A percentile compares a stretch with the other conserved stretches of the same genome.
Evolutionary conservation across 2,888 invertebrate genomes (phyloP).

Genomic region (Petrolisthes cinctipes): DNA sequence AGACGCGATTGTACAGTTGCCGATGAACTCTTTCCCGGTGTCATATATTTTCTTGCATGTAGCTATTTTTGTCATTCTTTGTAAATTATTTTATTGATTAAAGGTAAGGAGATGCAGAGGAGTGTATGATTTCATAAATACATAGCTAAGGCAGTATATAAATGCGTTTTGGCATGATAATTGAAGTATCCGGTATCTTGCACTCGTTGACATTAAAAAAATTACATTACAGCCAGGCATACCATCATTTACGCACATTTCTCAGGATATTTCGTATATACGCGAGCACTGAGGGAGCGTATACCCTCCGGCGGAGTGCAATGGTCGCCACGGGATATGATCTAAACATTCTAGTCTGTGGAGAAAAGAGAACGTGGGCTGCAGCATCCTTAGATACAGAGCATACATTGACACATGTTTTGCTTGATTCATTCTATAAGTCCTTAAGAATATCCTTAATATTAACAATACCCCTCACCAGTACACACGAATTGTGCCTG

Average conservation of each 20-base stretch:
- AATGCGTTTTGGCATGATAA: background rate
- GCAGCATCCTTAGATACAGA: background rate
- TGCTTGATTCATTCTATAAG: background rate
- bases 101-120: too few relatives aligned
- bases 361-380: background rate
- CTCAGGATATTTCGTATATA: constrained; percentile 10
- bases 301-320: background rate
- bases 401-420: background rate
- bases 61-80: background rate
- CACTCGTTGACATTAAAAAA: background rate
- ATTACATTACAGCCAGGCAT: constrained; percentile 13
- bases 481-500: too few relatives aligned
- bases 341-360: background rate
- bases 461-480: too few relatives aligned
- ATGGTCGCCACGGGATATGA: background rate
- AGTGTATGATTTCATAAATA: too few relatives aligned
- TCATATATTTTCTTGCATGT: background rate
- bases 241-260: constrained; percentile 18
- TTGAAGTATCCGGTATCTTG: background rate
- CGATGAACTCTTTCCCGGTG: background rate
- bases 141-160: too few relatives aligned
- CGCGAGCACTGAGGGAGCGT: background rate
- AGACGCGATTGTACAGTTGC: constrained; percentile 17
- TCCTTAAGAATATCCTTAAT: background rate
- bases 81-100: background rate